Base-by-base conservation (phyloP, 1,140 invertebrate genomes). In the Drosophila tristis region DNA sequence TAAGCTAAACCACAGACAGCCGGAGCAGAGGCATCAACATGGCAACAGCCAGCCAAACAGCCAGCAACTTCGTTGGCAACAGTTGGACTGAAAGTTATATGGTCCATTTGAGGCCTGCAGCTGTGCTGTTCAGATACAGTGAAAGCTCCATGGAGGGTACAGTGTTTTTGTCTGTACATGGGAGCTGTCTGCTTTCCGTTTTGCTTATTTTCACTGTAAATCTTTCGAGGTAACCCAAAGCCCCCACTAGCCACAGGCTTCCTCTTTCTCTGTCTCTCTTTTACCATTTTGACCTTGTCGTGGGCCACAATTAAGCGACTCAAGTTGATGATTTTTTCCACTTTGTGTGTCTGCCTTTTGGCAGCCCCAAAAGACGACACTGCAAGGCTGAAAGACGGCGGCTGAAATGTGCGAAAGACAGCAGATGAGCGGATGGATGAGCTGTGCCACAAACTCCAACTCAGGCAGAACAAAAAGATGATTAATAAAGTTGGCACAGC, bases 71-170 rank as follows among this genome's bases (percentile, higher is more conserved):
- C 25, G 51, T 44, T 31, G 43, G 70, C 73, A 87, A 82, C 82
- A 79, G 84, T 87, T 87, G 82, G 74, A 78, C 75, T 89, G 75
- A 87, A 89, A 89, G 78, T 82, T 87, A 89, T 82, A 72, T 87
- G 84, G 84, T 87, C 82, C 81, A 86, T 87, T 89, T 89, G 82
- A 76, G 73, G 75, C 68, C 68, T 77, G 82, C 82, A 82, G 79
- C 79, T 87, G 82, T 89, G 84, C 60, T 20, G 81, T 74, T 13
- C 35, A 39, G 35, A 39, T 39, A 39, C 35, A 39, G 35, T 39
- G 35, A 39, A 5, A 39, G 35, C 35, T 39, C 35, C 35, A 11
- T 13, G 3, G 35, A 13, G 5, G 35, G 35, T 13, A 39, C 35
- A 39, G 11, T 31, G 31, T 9, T 9, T 0, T 1, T 9, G 2